phyloP scores from a whole-genome alignment of 2,113 vertebrate genomes.

The Hippocampus barbouri region DNA sequence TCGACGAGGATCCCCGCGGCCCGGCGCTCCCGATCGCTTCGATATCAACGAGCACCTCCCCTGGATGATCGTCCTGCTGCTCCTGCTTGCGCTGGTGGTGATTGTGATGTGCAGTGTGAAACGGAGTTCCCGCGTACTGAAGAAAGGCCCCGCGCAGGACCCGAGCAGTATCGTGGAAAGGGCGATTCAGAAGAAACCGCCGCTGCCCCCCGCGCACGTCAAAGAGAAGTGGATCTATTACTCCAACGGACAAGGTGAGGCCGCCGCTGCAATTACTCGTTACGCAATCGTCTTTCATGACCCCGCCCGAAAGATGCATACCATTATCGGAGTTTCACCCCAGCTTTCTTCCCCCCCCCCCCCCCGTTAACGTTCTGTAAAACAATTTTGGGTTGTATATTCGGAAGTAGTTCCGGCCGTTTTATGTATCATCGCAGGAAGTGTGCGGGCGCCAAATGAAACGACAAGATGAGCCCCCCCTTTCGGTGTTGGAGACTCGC shows the following conservation, averaged over 20 bases:
- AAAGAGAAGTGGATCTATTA: constrained; percentile 96
- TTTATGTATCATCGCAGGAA: too few relatives aligned
- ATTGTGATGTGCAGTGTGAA: constrained; percentile 92
- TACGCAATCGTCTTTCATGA: neutral
- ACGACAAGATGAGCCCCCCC: too few relatives aligned
- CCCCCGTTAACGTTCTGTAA: too few relatives aligned
- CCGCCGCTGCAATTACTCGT: neutral
- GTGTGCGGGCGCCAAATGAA: too few relatives aligned
- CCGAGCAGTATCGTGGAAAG: constrained; percentile 93
- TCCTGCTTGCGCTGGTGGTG: constrained; percentile 88
- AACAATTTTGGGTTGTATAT: too few relatives aligned
- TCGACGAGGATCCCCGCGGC: constrained; percentile 78
- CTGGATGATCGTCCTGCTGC: constrained; percentile 96
- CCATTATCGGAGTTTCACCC: too few relatives aligned
- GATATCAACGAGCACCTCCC: constrained; percentile 97
- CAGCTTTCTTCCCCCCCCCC: too few relatives aligned
- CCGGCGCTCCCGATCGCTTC: constrained; percentile 81
- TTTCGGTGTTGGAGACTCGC: too few relatives aligned
- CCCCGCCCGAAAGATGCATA: too few relatives aligned
- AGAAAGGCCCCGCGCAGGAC: constrained; percentile 93
- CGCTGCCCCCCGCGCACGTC: constrained; percentile 66
- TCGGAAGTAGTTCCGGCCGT: too few relatives aligned
- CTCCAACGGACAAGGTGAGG: constrained; percentile 90
- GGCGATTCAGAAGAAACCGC: constrained; percentile 84
- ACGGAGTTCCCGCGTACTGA: constrained; percentile 87